Evolutionary conservation across 2,797 vertebrate species (phyloP).

Genomic region (Sarcoramphus papa): DNA sequence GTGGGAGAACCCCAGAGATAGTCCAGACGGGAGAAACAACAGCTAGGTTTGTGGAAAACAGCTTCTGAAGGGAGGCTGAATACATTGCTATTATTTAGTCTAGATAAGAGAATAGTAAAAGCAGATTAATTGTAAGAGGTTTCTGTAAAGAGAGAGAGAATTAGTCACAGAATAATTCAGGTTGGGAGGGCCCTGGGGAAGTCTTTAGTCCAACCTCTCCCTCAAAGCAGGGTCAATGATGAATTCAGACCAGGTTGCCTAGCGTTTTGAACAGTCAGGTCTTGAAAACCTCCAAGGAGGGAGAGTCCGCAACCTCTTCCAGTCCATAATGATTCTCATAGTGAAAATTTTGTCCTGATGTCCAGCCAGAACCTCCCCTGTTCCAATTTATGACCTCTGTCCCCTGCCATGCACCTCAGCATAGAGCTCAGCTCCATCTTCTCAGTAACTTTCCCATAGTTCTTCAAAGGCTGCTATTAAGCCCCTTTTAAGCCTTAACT

Average conservation of each 20-base stretch:
- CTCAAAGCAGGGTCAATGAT: not conserved
- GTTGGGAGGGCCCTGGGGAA: not conserved
- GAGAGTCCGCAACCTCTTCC: not conserved
- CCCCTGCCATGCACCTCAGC: not conserved
- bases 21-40: not conserved
- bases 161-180: not conserved
- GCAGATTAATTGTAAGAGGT: not conserved
- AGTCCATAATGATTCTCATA: not conserved
- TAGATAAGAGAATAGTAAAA: not conserved
- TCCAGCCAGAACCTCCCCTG: not conserved
- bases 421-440: not conserved
- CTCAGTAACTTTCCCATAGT: accelerated
- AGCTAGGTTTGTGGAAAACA: not conserved
- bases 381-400: not conserved
- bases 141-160: not conserved
- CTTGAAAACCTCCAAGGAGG: not conserved
- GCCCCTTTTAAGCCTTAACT: not conserved
- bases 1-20: not conserved
- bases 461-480: not conserved
- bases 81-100: not conserved
- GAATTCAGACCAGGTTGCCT: not conserved
- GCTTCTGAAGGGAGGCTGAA: not conserved
- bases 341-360: not conserved
- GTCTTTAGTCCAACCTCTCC: not conserved
- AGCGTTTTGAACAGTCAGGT: not conserved